Base-by-base conservation (phyloP, 2,113 vertebrate genomes). In the Platysteira castanea region DNA sequence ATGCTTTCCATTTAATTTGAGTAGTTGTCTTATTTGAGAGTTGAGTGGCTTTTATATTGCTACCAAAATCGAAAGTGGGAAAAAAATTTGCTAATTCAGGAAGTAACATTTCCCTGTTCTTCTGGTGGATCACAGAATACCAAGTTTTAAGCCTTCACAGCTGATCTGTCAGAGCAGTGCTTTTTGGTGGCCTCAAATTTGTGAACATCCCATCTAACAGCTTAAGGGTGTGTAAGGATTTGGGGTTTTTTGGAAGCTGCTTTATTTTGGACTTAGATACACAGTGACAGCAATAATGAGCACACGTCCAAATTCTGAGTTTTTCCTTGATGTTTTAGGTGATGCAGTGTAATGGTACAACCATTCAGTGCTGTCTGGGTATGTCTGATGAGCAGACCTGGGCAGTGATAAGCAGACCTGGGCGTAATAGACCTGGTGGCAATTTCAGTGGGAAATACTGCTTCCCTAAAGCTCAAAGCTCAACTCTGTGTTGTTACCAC, bases 281-380 rank as follows among this genome's bases (percentile, higher is more conserved):
- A 22, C 5, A 42, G 35, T 78, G 56, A 56, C 42, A 74, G 37
- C 57, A 92, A 5, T 70, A 74, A 53, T 33, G 15, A 80, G 3
- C 0, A 0, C 7, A 9, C 0, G 0, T 81, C 33, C 52, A 67
- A 46, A 26, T 59, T 78, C 23, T 41, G n/a, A 65, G 35, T 15
- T 64, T 92, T 73, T 46, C 37, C 50, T 39, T 82, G 5, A 17
- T 1, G 1, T 57, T 89, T 71, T 59, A 64, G n/a, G 61, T 75
- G 69, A 50, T 3, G 2, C 30, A 50, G 2, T 39, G 28, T 53
- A 46, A 67, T 67, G 35, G 44, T 46, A 44, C 11, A 60, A 2
- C 24, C 22, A 15, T 71, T 70, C 6, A 31, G 49, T 71, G 60
- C 16, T 39, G 42, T 47, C 35, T 42, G 54, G 28, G 10, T 83